Percentiles rank a stretch among this genome's conserved stretches.
These are phyloP conservation scores for Oppia nitens DNA, from an alignment of 1,140 invertebrate genomes.

Conservation along the genomic window DNA sequence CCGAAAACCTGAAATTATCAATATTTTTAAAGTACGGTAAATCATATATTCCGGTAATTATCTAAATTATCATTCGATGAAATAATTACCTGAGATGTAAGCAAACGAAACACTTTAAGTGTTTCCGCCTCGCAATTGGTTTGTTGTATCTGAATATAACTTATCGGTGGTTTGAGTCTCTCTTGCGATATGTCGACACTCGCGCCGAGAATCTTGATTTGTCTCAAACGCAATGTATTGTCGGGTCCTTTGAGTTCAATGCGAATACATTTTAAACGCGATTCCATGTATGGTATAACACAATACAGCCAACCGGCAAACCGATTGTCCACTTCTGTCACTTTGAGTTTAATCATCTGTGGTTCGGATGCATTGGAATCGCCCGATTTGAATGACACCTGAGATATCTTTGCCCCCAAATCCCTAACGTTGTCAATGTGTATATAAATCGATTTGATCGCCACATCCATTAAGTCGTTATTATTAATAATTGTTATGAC, in stretches of 20 bases:
- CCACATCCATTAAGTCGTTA: conserved; percentile 29
- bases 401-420: conserved; percentile 45
- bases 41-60: too few relatives aligned
- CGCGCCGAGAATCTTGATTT: conserved; percentile 41
- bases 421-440: conserved; percentile 87
- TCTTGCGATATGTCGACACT: not conserved
- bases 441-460: conserved; percentile 32
- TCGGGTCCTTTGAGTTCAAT: conserved; percentile 80
- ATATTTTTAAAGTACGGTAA: too few relatives aligned
- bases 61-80: too few relatives aligned
- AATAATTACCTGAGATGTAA: conserved; percentile 60
- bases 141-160: conserved; percentile 43
- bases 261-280: conserved; percentile 36
- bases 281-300: conserved; percentile 43
- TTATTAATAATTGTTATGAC: conserved; percentile 41
- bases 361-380: not conserved
- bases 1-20: conserved; percentile 81
- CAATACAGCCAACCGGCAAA: conserved; percentile 73
- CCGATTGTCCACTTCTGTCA: conserved; percentile 44
- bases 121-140: conserved; percentile 80
- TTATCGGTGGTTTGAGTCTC: conserved; percentile 13
- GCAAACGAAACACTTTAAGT: conserved; percentile 74
- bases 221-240: conserved; percentile 67
- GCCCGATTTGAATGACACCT: conserved; percentile 4
- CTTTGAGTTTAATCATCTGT: not conserved